Conservation (phyloP, 2,113 vertebrate genomes). For the Varanus salvator region DNA sequence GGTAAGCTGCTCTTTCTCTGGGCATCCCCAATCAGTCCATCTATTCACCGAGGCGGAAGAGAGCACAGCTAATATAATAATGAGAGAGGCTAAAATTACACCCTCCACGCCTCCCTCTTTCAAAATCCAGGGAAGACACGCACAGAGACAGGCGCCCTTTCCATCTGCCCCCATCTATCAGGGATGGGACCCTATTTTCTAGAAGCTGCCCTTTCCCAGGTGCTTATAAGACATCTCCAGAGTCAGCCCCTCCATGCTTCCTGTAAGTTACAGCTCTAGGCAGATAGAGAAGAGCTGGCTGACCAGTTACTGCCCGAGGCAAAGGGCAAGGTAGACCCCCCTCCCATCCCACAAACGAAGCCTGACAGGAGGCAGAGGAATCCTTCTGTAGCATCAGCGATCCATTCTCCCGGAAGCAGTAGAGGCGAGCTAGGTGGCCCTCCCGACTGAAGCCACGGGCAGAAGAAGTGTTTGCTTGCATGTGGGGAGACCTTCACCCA, state of each 20-base stretch:
- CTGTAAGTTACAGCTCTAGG: neutral
- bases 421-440: no score
- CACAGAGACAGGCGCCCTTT: neutral
- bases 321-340: no score
- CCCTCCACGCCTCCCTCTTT: neutral
- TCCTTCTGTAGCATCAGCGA: no score
- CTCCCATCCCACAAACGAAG: no score
- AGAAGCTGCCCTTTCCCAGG: neutral
- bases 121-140: neutral
- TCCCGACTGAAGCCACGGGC: no score
- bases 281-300: neutral
- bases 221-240: neutral
- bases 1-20: constrained; percentile 42
- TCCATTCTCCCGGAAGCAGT: no score
- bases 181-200: neutral
- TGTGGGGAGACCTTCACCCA: no score
- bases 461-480: no score
- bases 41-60: constrained; percentile 56
- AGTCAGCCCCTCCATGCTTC: neutral
- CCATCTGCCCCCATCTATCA: neutral
- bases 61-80: constrained; percentile 65
- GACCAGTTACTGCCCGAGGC: no score
- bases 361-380: no score
- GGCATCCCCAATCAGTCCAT: constrained; percentile 30
- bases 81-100: constrained; percentile 38